Percentiles rank a stretch among this genome's conserved stretches.
Conservation (phyloP, 2,113 vertebrate genomes). For the Urocitellus parryii region DNA sequence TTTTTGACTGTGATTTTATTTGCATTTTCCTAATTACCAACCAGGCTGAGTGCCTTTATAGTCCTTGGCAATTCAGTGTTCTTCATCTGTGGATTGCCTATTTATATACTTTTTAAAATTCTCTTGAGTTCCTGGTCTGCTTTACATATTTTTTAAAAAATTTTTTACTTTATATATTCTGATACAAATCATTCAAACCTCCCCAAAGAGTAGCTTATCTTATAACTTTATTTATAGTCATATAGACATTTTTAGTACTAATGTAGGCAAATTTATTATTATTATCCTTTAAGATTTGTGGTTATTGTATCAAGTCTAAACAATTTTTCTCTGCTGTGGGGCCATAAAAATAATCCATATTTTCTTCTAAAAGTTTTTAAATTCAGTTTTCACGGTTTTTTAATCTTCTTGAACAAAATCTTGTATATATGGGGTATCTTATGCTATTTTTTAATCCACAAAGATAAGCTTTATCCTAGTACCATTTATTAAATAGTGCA, state of each 20-base stretch:
- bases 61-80: background rate
- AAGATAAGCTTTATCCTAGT: background rate
- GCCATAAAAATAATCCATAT: conserved; percentile 18
- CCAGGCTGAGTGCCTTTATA: background rate
- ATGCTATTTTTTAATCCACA: background rate
- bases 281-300: conserved; percentile 39
- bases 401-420: background rate
- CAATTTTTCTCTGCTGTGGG: background rate
- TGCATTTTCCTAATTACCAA: conserved; percentile 36
- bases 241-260: conserved; percentile 21
- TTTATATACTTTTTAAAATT: background rate
- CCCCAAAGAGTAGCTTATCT: background rate
- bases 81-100: background rate
- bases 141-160: background rate
- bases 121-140: background rate
- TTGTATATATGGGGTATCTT: background rate
- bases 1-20: background rate
- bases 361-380: conserved; percentile 47
- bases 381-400: conserved; percentile 12
- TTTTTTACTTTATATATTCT: conserved; percentile 8
- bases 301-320: background rate
- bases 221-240: background rate
- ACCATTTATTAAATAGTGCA: background rate
- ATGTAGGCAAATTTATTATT: conserved; percentile 44
- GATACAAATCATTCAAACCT: conserved; percentile 36